These are phyloP conservation scores for Anguilla pacifica DNA, from an alignment of 2,797 vertebrate species.

Conservation along the genomic window DNA sequence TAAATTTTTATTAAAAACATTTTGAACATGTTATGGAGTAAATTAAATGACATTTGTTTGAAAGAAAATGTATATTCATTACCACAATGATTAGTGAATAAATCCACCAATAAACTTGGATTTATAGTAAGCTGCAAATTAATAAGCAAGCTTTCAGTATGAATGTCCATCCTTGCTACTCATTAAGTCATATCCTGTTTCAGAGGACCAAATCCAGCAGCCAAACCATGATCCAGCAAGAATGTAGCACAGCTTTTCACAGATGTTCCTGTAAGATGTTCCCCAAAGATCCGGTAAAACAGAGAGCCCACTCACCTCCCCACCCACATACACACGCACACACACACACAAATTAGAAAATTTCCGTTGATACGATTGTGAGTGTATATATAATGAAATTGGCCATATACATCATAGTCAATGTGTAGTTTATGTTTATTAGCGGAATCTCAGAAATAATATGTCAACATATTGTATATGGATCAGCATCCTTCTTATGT, in stretches of 20 bases:
- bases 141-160: conserved; percentile 2
- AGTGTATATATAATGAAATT: not conserved
- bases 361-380: not conserved
- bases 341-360: not conserved
- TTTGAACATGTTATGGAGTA: not conserved
- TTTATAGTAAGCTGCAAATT: not conserved
- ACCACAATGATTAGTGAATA: conserved; percentile 25
- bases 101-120: not conserved
- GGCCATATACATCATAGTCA: not conserved
- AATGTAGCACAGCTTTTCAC: conserved; percentile 30
- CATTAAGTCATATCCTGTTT: conserved; percentile 23
- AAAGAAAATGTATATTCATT: not conserved
- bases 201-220: conserved; percentile 24
- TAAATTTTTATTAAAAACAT: not conserved
- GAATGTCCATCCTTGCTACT: not conserved
- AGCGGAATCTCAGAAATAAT: conserved; percentile 19
- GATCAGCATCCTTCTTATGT: not conserved
- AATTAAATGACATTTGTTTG: not conserved
- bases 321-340: conserved; percentile 26
- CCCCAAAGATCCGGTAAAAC: not conserved
- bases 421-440: not conserved
- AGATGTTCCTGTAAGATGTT: conserved; percentile 19
- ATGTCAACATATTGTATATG: conserved; percentile 12
- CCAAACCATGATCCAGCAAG: conserved; percentile 39
- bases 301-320: not conserved